Conservation (phyloP, 2,113 vertebrate species). For the Ivindomyrus marchei region DNA sequence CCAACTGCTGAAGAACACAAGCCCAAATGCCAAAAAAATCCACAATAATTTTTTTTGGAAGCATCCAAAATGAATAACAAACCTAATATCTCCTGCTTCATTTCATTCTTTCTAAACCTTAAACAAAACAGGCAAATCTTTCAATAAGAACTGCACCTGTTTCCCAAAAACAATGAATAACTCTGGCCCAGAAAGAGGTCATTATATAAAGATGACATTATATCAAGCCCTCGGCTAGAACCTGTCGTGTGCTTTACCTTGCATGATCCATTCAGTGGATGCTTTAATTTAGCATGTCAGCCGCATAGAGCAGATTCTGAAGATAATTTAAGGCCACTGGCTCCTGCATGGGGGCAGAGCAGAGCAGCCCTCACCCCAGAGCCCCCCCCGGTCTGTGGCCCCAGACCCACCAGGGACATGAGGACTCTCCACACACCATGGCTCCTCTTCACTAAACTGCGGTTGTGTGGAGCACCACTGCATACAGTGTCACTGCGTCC, state of each 20-base stretch:
- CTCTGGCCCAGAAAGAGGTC: background rate
- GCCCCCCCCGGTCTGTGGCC: background rate
- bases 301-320: background rate
- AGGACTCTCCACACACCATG: background rate
- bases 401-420: background rate
- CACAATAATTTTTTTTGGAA: background rate
- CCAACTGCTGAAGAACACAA: background rate
- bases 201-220: background rate
- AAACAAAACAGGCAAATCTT: background rate
- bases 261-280: background rate
- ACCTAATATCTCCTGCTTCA: background rate
- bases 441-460: background rate
- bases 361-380: background rate
- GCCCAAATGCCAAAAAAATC: background rate
- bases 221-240: background rate
- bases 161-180: background rate
- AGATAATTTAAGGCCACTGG: background rate
- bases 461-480: too few relatives aligned
- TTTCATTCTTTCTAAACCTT: background rate
- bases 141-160: background rate
- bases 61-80: background rate
- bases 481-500: background rate
- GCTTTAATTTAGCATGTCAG: background rate
- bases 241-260: background rate
- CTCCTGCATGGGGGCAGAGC: background rate